Conservation (phyloP, 2,888 invertebrate genomes). For the Rotaria macrura region DNA sequence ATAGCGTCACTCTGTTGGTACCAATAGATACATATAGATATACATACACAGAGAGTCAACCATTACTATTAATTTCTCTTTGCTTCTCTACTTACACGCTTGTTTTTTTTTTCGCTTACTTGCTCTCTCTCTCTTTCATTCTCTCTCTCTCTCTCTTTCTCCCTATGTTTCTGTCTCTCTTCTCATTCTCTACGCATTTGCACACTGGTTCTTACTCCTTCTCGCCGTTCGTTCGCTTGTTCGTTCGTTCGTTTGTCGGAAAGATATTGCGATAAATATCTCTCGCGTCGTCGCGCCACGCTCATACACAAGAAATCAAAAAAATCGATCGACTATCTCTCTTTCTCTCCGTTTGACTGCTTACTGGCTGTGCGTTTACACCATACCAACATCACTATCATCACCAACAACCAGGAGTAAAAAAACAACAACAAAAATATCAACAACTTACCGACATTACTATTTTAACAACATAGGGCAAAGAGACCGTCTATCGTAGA, state of each 20-base stretch:
- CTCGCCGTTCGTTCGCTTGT: not conserved
- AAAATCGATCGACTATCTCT: not conserved
- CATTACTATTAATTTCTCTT: not conserved
- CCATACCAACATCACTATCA: not conserved
- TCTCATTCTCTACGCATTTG: not conserved
- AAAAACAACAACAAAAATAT: not conserved
- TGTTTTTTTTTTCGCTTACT: not conserved
- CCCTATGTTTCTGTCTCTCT: not conserved
- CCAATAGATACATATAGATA: not conserved
- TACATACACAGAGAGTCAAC: not conserved
- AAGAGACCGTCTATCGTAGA: not conserved
- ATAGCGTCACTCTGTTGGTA: not conserved
- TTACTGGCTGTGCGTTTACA: not conserved
- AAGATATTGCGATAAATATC: conserved; percentile 12
- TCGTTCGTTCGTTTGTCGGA: conserved; percentile 8
- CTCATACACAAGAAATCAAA: conserved; percentile 6
- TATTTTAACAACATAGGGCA: not conserved
- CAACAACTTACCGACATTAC: not conserved
- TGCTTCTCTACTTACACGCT: too few species aligned
- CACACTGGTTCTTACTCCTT: not conserved
- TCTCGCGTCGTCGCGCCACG: conserved; percentile 1
- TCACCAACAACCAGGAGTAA: not conserved
- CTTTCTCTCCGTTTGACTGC: not conserved
- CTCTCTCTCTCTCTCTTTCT: not conserved
- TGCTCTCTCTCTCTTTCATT: not conserved